phyloP scores from a whole-genome alignment of 1,140 invertebrate genomes.

The Zaprionus gabonicus region DNA sequence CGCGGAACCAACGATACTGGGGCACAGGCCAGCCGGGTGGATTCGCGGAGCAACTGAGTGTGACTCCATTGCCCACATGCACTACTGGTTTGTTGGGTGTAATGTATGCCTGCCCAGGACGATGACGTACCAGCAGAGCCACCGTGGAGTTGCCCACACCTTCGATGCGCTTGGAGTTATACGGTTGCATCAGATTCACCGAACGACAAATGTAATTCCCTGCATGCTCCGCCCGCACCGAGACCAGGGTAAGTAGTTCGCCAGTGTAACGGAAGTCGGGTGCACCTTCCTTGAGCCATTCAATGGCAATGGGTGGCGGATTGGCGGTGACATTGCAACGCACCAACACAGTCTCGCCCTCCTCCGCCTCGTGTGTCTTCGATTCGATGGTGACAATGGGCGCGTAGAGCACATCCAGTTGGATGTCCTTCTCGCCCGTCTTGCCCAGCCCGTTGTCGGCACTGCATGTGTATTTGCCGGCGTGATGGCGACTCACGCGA shows the following conservation, averaged over 20 bases:
- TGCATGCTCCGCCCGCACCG: slow-evolving; percentile 91
- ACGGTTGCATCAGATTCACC: slow-evolving; percentile 91
- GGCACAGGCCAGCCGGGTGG: slow-evolving; percentile 95
- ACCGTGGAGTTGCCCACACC: slow-evolving; percentile 90
- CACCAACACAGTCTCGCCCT: slow-evolving; percentile 92
- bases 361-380: slow-evolving; percentile 91
- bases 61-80: slow-evolving; percentile 92
- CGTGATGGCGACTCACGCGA: slow-evolving; percentile 91
- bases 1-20: slow-evolving; percentile 94
- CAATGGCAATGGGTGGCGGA: slow-evolving; percentile 90
- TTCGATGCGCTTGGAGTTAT: slow-evolving; percentile 87
- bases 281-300: slow-evolving; percentile 94
- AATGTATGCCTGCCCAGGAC: slow-evolving; percentile 92
- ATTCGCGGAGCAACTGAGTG: slow-evolving; percentile 92
- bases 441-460: slow-evolving; percentile 93
- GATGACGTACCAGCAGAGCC: slow-evolving; percentile 92
- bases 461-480: slow-evolving; percentile 93
- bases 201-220: slow-evolving; percentile 95
- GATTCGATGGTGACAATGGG: slow-evolving; percentile 92
- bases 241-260: slow-evolving; percentile 89
- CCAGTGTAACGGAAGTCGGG: slow-evolving; percentile 93
- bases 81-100: slow-evolving; percentile 93
- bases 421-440: slow-evolving; percentile 91
- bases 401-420: slow-evolving; percentile 93
- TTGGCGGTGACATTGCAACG: slow-evolving; percentile 95